These are phyloP conservation scores for Drosophila recens DNA, from an alignment of 2,888 invertebrate species.

Conservation along the genomic window DNA sequence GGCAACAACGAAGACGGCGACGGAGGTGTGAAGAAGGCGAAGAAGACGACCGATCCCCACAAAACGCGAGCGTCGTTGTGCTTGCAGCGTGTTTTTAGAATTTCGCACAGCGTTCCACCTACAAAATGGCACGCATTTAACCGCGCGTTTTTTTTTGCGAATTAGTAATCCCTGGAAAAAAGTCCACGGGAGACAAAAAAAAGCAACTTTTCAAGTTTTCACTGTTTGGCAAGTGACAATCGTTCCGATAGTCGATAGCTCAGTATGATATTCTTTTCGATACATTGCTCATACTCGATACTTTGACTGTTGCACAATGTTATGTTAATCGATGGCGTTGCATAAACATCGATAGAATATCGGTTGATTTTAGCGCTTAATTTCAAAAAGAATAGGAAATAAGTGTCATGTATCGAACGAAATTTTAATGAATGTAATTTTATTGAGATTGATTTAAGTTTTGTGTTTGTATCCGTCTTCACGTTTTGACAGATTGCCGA, in stretches of 20 bases:
- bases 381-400: constrained; percentile 23
- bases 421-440: background rate
- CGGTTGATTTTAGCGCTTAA: background rate
- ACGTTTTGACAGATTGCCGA: background rate
- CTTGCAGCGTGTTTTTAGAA: constrained; percentile 18
- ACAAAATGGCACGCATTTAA: constrained; percentile 50
- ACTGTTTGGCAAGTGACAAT: constrained; percentile 65
- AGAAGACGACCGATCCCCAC: constrained; percentile 49
- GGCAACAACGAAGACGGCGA: background rate
- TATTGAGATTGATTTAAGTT: too few species aligned
- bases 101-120: constrained; percentile 26
- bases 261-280: constrained; percentile 11
- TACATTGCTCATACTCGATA: constrained; percentile 7
- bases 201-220: constrained; percentile 77
- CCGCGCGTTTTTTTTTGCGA: constrained; percentile 62
- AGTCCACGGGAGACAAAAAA: constrained; percentile 75
- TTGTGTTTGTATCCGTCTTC: too few species aligned
- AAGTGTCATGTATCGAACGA: background rate
- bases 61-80: constrained; percentile 35
- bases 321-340: background rate
- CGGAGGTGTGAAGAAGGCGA: constrained; percentile 15
- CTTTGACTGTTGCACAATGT: background rate
- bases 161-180: constrained; percentile 77
- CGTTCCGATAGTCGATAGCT: constrained; percentile 33
- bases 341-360: background rate